Percentiles rank a stretch among this genome's conserved stretches.
Evolutionary conservation across 2,888 invertebrate genomes (phyloP).

Genomic region (Amblyteles armatorius): DNA sequence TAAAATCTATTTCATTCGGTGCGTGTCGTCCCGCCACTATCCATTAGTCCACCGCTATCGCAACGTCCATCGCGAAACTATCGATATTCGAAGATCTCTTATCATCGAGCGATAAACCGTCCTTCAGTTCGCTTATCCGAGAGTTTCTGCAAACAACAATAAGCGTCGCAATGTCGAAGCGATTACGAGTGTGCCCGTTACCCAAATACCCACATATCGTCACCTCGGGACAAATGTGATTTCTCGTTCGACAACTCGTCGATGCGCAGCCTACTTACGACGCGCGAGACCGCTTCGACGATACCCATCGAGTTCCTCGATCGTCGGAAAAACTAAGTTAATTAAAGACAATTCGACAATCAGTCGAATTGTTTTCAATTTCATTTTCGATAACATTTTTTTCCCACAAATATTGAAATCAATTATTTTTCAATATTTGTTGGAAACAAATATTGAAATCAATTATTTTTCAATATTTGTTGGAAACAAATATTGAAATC

Average conservation of each 20-base stretch:
- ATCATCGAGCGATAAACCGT: slow-evolving; percentile 49
- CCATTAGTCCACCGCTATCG: slow-evolving; percentile 9
- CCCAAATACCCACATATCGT: slow-evolving; percentile 64
- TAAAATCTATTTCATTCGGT: too few species aligned
- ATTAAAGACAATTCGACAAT: too few species aligned
- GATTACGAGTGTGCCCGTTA: slow-evolving; percentile 54
- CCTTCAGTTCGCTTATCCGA: too few species aligned
- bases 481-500: not conserved
- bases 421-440: not conserved
- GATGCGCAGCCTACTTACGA: too few species aligned
- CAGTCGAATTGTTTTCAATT: not conserved
- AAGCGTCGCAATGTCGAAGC: not conserved
- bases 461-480: not conserved
- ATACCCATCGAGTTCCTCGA: too few species aligned
- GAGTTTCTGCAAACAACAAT: not conserved
- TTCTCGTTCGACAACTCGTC: slow-evolving; percentile 28
- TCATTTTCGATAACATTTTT: too few species aligned
- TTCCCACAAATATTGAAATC: not conserved
- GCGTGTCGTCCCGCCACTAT: too few species aligned
- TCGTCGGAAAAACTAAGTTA: too few species aligned
- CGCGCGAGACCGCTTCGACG: too few species aligned
- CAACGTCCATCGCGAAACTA: not conserved
- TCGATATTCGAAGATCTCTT: slow-evolving; percentile 40
- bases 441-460: too few species aligned
- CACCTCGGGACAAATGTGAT: slow-evolving; percentile 48